Evolutionary conservation across 2,797 vertebrate species (phyloP).

Genomic region (Semaprochilodus insignis): DNA sequence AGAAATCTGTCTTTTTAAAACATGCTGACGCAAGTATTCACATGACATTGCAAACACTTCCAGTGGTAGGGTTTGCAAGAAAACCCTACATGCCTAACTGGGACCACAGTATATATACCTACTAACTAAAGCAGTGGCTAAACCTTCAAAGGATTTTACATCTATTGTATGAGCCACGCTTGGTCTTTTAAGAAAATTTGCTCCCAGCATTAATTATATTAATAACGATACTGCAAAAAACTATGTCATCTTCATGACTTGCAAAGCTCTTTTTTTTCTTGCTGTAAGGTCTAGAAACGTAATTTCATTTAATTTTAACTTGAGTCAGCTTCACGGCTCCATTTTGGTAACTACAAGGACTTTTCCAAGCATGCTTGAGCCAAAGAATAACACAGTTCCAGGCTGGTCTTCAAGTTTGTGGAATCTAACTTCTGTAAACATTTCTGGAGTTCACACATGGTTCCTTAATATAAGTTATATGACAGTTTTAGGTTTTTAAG

Average conservation of each 20-base stretch:
- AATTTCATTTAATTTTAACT: not conserved
- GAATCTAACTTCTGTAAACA: not conserved
- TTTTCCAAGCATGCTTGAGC: constrained; percentile 6
- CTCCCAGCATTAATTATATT: not conserved
- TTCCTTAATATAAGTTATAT: not conserved
- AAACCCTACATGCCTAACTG: not conserved
- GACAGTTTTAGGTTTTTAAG: not conserved
- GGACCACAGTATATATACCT: constrained; percentile 13
- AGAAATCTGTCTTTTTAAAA: not conserved
- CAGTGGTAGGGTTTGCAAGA: not conserved
- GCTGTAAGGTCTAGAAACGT: constrained; percentile 43
- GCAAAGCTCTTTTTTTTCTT: constrained; percentile 34
- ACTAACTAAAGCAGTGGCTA: constrained; percentile 47
- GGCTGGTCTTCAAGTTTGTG: constrained; percentile 27
- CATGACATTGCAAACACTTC: not conserved
- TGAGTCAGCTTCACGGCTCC: not conserved
- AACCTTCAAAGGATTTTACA: not conserved
- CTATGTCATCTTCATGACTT: not conserved
- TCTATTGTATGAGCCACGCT: not conserved
- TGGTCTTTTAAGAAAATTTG: constrained; percentile 37
- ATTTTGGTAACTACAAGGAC: not conserved
- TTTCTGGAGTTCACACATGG: not conserved
- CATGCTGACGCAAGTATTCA: not conserved
- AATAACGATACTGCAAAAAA: not conserved
- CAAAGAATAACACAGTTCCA: not conserved